Percentiles rank a stretch among this genome's conserved stretches.
These are phyloP conservation scores for Melanophora roralis DNA, from an alignment of 2,888 invertebrate species.

Conservation along the genomic window DNA sequence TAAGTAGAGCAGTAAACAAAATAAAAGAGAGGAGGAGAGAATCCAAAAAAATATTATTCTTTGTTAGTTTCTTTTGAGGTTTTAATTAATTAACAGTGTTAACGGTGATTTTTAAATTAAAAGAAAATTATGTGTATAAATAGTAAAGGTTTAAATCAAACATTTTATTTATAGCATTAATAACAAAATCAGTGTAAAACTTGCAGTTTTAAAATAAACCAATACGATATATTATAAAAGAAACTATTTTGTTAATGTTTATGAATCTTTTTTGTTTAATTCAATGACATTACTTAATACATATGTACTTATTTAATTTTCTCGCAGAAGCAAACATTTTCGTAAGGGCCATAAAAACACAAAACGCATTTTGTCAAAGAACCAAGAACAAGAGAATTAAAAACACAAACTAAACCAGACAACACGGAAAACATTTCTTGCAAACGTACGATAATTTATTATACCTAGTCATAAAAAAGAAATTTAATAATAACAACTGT, in stretches of 20 bases:
- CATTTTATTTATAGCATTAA: background rate
- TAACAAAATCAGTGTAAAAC: slow-evolving; percentile 8
- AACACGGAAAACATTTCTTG: slow-evolving; percentile 13
- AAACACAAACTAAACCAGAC: background rate
- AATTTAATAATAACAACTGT: background rate
- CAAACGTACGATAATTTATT: slow-evolving; percentile 1
- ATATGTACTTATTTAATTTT: background rate
- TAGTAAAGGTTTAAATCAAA: background rate
- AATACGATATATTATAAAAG: background rate
- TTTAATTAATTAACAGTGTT: slow-evolving; percentile 44
- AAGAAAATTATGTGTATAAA: background rate
- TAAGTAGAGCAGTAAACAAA: background rate
- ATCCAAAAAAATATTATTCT: slow-evolving; percentile 16
- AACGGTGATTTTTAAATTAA: background rate
- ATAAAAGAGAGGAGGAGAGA: background rate
- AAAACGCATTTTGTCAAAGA: background rate
- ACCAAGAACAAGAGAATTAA: background rate
- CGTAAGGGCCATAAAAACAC: background rate
- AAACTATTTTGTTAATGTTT: too few relatives aligned
- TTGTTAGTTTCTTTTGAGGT: slow-evolving; percentile 42
- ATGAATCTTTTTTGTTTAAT: too few relatives aligned
- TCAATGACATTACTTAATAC: slow-evolving; percentile 4
- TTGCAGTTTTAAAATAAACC: background rate
- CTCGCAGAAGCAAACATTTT: background rate
- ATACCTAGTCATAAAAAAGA: background rate